These are phyloP conservation scores for Drosophila parthenogenetica DNA, from an alignment of 2,888 invertebrate genomes.

Conservation along the genomic window DNA sequence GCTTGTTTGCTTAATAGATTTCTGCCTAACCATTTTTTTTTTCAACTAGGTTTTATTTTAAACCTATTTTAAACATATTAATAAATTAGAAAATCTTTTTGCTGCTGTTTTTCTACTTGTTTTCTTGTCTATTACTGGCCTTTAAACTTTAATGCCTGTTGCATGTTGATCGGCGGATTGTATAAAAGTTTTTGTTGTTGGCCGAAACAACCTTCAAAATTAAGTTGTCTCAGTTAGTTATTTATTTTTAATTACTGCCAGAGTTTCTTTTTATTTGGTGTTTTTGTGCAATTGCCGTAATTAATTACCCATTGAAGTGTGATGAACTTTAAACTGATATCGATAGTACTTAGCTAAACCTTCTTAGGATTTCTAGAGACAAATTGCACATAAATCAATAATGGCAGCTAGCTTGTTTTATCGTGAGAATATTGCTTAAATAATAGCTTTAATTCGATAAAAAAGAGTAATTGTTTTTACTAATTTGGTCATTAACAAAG, in stretches of 20 bases:
- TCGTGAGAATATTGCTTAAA: constrained; percentile 54
- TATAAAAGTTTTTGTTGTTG: constrained; percentile 10
- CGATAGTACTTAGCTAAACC: constrained; percentile 45
- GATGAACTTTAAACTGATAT: constrained; percentile 70
- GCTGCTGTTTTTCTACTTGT: constrained; percentile 25
- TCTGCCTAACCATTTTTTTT: constrained; percentile 48
- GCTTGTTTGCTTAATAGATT: constrained; percentile 80
- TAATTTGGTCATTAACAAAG: not conserved
- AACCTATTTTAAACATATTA: constrained; percentile 74
- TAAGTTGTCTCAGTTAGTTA: constrained; percentile 67
- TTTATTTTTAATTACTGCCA: constrained; percentile 68
- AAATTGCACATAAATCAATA: constrained; percentile 59
- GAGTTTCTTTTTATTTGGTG: constrained; percentile 13
- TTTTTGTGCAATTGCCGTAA: constrained; percentile 45
- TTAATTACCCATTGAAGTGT: constrained; percentile 69
- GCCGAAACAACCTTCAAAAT: constrained; percentile 74
- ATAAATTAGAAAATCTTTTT: constrained; percentile 81
- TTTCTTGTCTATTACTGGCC: constrained; percentile 52
- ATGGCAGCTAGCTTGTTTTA: constrained; percentile 22
- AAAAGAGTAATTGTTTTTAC: not conserved
- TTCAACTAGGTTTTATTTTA: constrained; percentile 17
- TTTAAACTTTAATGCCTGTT: constrained; percentile 75
- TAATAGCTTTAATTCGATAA: not conserved
- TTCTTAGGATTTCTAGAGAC: constrained; percentile 35
- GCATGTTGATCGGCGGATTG: constrained; percentile 63